Evolutionary conservation across 2,797 vertebrate genomes (phyloP), one percentile per base, ranked within the genome.

Genomic region (Brotula barbata): DNA sequence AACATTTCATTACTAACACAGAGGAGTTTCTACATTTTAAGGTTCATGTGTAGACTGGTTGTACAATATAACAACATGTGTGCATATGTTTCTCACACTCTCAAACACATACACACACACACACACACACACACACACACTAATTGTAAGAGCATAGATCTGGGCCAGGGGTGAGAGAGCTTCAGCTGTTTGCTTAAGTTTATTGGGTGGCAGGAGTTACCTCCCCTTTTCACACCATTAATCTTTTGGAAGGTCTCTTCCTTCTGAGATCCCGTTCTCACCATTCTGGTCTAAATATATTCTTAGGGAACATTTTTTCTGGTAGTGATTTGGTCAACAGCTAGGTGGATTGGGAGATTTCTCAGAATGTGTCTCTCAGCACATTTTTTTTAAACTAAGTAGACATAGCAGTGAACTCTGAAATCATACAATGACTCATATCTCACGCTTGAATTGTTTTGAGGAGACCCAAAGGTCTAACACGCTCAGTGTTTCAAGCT

Each of bases 151-250:
- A 44, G 47, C 55, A 57, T 56, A 78, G 61, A 78, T 81, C 39
- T 80, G 68, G 78, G 66, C 70, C 60, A 59, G 52, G 73, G 66
- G 71, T 67, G 65, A 77, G 46, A 22, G 47, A 56, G 77, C 58
- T 68, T 54, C 58, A 59, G 55, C 57, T 80, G 77, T 88, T 86
- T 81, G 60, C 56, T 65, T 77, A 77, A 81, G 79, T 87, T 80
- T 71, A 79, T 77, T 79, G 73, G 73, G 79, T 78, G 52, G 65
- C 58, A 82, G 82, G 61, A 68, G 50, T 66, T 47, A 52, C 73
- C 77, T 81, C 56, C 68, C 67, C 65, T 47, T 79, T 84, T 88
- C 71, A 64, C 77, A 67, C 54, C 74, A 77, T 88, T 78, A 78
- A 81, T 86, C 81, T 86, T 78, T 62, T 80, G 64, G 68, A 84